Evolutionary conservation across 2,113 vertebrate species (phyloP).

Genomic region (Otocyon megalotis): DNA sequence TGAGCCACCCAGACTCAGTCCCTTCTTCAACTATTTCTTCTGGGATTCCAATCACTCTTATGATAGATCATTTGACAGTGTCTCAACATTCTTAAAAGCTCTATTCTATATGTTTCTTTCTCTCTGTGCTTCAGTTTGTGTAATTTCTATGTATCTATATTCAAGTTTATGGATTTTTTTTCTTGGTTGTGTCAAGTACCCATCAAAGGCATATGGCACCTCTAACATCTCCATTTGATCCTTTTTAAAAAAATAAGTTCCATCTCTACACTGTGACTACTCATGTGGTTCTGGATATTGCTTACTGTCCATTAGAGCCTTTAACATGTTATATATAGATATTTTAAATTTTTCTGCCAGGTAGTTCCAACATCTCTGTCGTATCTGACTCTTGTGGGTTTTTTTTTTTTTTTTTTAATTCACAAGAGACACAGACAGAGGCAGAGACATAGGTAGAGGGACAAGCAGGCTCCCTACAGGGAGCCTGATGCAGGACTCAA

Average conservation of each 20-base stretch:
- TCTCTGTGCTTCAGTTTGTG: neutral
- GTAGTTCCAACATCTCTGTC: neutral
- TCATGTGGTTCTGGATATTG: neutral
- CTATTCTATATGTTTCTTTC: neutral
- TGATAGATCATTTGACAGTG: neutral
- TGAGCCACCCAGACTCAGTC: too few species aligned
- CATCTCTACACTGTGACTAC: neutral
- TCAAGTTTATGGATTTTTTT: neutral
- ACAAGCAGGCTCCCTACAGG: too few species aligned
- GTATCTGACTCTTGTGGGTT: neutral
- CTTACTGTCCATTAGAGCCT: neutral
- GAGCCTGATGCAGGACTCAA: too few species aligned
- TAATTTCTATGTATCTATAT: neutral
- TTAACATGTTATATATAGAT: neutral
- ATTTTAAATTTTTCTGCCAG: neutral
- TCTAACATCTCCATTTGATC: neutral
- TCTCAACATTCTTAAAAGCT: neutral
- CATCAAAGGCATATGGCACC: too few species aligned
- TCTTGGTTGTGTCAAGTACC: neutral
- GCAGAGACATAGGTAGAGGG: too few species aligned
- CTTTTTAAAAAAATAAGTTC: neutral
- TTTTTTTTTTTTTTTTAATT: too few species aligned
- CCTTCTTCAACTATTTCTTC: conserved; percentile 21
- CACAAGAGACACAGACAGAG: too few species aligned
- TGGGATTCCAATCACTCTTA: neutral